Evolutionary conservation across 1,140 invertebrate species (phyloP), one percentile per base, ranked within the genome.

Genomic region (Hydropsyche tenuis): DNA sequence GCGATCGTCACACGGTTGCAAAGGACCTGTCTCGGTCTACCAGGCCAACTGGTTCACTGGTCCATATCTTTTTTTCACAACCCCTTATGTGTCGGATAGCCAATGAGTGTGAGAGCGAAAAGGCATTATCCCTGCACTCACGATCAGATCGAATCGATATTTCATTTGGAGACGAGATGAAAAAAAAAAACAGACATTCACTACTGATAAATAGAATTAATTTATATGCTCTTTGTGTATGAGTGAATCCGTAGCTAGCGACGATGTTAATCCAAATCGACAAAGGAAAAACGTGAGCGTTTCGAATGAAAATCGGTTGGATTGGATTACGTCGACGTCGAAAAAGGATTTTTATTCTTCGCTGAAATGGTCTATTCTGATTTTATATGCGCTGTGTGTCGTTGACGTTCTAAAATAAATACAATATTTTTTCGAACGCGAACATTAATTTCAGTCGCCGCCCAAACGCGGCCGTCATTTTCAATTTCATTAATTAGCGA

Each of bases 61-160:
- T 65, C 63, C 63, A 65, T 16, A n/a, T 5, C 30, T 43, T 65
- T 63, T 63, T 65, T 65, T n/a, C 43, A 23, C 63, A 65, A 65
- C 18, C 42, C 63, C 30, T 25, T 60, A 37, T 37, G 30, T 37
- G 30, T 37, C 30, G 9, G n/a, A n/a, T n/a, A n/a, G n/a, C n/a
- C 30, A 4, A 3, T 37, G 9, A 4, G 30, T 37, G 9, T 4
- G 9, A 37, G 30, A 37, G 9, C 30, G 30, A 37, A 37, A 37
- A n/a, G n/a, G 16, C 14, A 16, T 1, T 18, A 18, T 53, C 16
- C 20, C n/a, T 53, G 16, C 20, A 18, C 18, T 53, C 48, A 16
- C n/a, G 18, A 53, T 53, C n/a, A n/a, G n/a, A n/a, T n/a, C n/a
- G 16, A 18, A 53, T 53, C 20, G 48, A 53, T 20, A 18, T 16